Evolutionary conservation across 2,113 vertebrate genomes (phyloP), one percentile per base, ranked within the genome.

Genomic region (Ochotona princeps): DNA sequence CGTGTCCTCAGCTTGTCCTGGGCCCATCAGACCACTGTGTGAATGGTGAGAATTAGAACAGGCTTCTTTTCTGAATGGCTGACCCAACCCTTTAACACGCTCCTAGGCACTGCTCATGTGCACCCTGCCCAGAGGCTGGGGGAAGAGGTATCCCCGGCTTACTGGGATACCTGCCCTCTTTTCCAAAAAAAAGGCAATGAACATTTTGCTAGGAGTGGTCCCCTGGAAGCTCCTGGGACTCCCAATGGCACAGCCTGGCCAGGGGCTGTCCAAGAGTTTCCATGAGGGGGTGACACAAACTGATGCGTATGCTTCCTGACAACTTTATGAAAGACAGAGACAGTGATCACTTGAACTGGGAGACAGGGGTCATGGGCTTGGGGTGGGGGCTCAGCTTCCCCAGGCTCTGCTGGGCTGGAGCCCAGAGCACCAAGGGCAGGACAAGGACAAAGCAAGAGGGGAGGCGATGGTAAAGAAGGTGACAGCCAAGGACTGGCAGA

Each of bases 171-270:
- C 8, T 44, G 76, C 49, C 2, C n/a, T 23, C 21, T 74, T 12
- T 73, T 20, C 84, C 81, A 92, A 70, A 44, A 30, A 57, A 82
- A 83, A 82, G 70, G 57, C 51, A 63, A 18, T 51, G 23, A 66
- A 35, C 2, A 9, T 69, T 80, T 82, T 57, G 78, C 47, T 63
- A 61, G 14, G 57, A 61, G 54, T 30, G 5, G 72, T 88, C 76
- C 38, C 73, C 35, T 26, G 63, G 73, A 93, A 51, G 73, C 91
- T 82, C 82, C 54, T 61, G 49, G 60, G 91, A 66, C 25, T 85
- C 73, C 51, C 32, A 12, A 23, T 85, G 82, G 78, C 57, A 65
- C 44, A 80, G 28, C 14, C 2, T 57, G 54, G 17, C 14, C 5
- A 18, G n/a, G 76, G 3, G 3, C 18, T 66, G 78, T 80, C 30